Evolutionary conservation across 1,140 invertebrate genomes (phyloP), one percentile per base, ranked within the genome.

Genomic region (Sarcophaga bullata): DNA sequence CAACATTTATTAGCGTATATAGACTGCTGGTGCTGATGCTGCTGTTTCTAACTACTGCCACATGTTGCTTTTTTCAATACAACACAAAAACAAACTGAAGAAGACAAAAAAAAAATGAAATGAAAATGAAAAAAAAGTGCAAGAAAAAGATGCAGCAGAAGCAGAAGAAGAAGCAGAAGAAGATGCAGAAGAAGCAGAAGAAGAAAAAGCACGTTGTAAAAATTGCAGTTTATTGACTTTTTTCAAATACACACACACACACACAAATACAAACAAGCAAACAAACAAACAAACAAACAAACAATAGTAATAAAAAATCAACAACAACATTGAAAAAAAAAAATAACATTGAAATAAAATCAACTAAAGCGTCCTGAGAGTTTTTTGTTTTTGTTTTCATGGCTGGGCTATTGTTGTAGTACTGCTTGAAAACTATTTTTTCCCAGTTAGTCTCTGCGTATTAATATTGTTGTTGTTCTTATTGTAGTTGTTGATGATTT

Each of bases 271-370:
- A 37, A 37, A 37, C 25, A 37, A 37, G 4, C 25, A 37, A 37
- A 37, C 1, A 37, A 37, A 37, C 25, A 37, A 37, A 37, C 25
- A 37, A 37, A 37, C 25, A 37, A 37, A 37, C 1, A 37, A 37
- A 37, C 25, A 37, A 37, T 37, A 37, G 25, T 37, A 37, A 37
- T 37, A 37, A 37, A 37, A 37, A 37, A 37, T 37, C 54, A 58
- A 58, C 54, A 58, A 13, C 54, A 58, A 37, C 25, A 37, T 37
- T 37, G 25, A 37, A 58, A 58, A 58, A 58, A 37, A 58, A 58
- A 58, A 58, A 58, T 58, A 58, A 58, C 54, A 58, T 58, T 58
- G 54, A 58, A 58, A 58, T 58, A 58, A 58, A 58, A n/a, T 58
- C 54, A 58, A n/a, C 54, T 58, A 58, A 58, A 58, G 25, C 54